A percentile compares a stretch with the other conserved stretches of the same genome.
phyloP scores from a whole-genome alignment of 2,797 vertebrate species.

The Phalloptychus januarius region DNA sequence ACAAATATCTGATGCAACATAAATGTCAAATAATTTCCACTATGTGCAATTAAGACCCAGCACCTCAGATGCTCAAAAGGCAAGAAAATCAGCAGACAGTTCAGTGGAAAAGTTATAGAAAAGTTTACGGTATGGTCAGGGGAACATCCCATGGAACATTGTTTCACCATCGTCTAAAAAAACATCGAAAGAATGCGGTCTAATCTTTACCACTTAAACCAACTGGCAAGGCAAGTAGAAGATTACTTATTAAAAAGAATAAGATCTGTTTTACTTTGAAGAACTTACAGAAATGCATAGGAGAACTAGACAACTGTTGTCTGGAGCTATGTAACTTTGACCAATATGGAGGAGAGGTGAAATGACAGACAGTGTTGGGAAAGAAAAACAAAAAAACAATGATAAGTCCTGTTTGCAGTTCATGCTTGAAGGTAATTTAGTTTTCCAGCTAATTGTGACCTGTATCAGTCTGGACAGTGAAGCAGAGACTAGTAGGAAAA shows the following conservation, averaged over 20 bases:
- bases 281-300: not conserved
- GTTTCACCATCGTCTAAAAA: not conserved
- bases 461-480: conserved; percentile 16
- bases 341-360: not conserved
- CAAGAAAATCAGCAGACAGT: not conserved
- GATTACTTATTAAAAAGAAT: not conserved
- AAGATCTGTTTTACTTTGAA: not conserved
- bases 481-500: conserved; percentile 12
- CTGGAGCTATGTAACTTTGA: not conserved
- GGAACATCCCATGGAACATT: not conserved
- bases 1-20: not conserved
- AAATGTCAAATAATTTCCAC: not conserved
- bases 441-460: conserved; percentile 15
- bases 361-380: not conserved
- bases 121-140: not conserved
- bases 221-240: not conserved
- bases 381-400: not conserved
- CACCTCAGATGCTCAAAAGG: not conserved
- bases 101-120: not conserved
- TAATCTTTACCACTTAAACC: not conserved
- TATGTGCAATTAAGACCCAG: not conserved
- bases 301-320: not conserved
- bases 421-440: not conserved
- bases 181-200: not conserved
- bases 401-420: not conserved